Percentiles rank a stretch among this genome's conserved stretches.
Evolutionary conservation across 2,113 vertebrate species (phyloP).

Genomic region (Bettongia penicillata): DNA sequence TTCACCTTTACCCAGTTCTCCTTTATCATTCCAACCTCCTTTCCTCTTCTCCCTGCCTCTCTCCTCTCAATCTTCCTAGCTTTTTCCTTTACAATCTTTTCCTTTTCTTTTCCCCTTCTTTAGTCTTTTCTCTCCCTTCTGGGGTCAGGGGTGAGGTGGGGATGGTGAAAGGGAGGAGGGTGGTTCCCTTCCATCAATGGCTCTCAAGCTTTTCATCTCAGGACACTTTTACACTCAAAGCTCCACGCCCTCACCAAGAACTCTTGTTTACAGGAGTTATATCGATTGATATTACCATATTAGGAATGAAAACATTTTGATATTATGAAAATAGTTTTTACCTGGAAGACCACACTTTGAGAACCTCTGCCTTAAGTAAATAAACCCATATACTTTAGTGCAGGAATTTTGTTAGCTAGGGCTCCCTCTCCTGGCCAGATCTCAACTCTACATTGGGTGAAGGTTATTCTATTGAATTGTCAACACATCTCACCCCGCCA

Average conservation of each 20-base stretch:
- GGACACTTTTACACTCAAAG: background rate
- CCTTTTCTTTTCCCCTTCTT: background rate
- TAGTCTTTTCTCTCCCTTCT: background rate
- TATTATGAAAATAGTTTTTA: background rate
- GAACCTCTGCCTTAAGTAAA: background rate
- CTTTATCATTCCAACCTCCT: background rate
- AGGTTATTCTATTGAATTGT: background rate
- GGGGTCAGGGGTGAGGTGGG: background rate
- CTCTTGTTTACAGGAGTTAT: background rate
- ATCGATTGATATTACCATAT: background rate
- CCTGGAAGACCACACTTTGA: background rate
- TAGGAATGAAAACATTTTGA: background rate
- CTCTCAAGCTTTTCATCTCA: background rate
- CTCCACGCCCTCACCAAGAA: no score
- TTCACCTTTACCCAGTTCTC: background rate
- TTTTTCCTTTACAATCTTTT: background rate
- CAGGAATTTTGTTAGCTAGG: slow-evolving; percentile 27
- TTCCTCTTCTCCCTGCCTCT: background rate
- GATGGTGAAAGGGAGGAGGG: background rate
- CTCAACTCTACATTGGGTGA: slow-evolving; percentile 2
- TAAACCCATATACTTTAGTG: background rate
- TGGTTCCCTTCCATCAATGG: background rate
- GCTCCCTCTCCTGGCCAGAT: slow-evolving; percentile 69
- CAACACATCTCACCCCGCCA: background rate
- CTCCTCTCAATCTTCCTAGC: background rate